Evolutionary conservation across 2,797 vertebrate species (phyloP).

Genomic region (Oreortyx pictus): DNA sequence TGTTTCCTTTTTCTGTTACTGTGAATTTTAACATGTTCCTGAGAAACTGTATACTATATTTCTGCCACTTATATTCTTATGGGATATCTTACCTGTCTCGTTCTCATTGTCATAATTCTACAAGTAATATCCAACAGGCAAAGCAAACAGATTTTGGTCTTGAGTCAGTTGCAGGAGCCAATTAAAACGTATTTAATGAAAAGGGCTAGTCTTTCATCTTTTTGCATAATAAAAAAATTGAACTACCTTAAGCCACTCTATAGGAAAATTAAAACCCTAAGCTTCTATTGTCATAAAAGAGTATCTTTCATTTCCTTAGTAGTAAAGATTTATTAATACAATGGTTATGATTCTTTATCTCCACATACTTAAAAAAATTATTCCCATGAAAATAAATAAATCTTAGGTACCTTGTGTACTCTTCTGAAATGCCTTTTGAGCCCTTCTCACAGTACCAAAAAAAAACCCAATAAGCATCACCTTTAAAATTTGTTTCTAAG

Average conservation of each 20-base stretch:
- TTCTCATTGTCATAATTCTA: background rate
- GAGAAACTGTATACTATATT: background rate
- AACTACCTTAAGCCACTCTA: background rate
- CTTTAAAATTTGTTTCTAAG: slow-evolving; percentile 17
- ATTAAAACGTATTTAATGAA: slow-evolving; percentile 34
- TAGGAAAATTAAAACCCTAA: background rate
- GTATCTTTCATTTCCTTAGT: background rate
- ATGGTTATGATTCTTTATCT: background rate
- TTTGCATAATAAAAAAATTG: background rate
- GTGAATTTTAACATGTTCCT: background rate
- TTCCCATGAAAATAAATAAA: background rate
- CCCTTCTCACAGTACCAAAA: background rate
- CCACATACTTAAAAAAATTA: background rate
- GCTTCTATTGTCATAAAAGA: background rate
- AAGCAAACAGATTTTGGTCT: slow-evolving; percentile 36
- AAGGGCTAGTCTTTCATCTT: background rate
- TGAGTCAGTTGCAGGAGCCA: slow-evolving; percentile 39
- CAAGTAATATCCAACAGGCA: background rate
- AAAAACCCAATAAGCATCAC: background rate
- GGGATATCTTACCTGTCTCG: background rate
- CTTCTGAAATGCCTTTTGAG: background rate
- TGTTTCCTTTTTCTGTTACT: background rate
- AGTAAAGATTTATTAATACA: background rate
- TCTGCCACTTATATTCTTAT: background rate
- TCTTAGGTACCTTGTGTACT: background rate